A percentile compares a stretch with the other conserved stretches of the same genome.
phyloP scores from a whole-genome alignment of 2,113 vertebrate genomes.

The Typhlomys cinereus region DNA sequence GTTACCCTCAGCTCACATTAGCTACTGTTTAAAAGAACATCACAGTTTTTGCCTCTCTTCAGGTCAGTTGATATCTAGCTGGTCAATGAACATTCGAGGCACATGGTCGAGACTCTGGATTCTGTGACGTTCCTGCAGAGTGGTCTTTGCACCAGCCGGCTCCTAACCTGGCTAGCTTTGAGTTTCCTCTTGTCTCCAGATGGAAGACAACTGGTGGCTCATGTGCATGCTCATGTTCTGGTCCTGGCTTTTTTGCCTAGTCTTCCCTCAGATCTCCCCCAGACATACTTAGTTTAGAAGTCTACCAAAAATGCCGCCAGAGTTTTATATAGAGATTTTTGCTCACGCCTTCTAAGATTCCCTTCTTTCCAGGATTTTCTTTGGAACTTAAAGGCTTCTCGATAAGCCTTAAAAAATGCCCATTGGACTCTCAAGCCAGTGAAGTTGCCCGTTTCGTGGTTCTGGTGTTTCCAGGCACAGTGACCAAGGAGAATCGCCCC shows the following conservation, averaged over 20 bases:
- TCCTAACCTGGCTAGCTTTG: background rate
- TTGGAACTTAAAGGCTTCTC: background rate
- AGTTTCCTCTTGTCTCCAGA: background rate
- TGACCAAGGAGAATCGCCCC: background rate
- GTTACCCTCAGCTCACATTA: background rate
- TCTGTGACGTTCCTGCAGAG: background rate
- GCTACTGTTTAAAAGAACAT: background rate
- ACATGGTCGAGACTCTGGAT: background rate
- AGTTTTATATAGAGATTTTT: background rate
- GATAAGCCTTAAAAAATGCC: background rate
- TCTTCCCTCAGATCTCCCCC: background rate
- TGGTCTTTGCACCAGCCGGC: background rate
- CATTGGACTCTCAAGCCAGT: background rate
- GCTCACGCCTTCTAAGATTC: background rate
- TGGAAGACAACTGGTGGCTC: background rate
- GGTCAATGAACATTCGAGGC: background rate
- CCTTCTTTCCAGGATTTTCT: background rate
- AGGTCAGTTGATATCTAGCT: background rate
- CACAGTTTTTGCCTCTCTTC: background rate
- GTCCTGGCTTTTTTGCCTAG: background rate
- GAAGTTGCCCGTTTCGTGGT: background rate
- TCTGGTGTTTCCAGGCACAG: background rate
- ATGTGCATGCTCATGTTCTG: background rate
- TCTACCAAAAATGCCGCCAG: background rate
- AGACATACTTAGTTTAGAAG: background rate